These are phyloP conservation scores for Enteromius paludinosus DNA, from an alignment of 2,797 vertebrate species.

Conservation along the genomic window DNA sequence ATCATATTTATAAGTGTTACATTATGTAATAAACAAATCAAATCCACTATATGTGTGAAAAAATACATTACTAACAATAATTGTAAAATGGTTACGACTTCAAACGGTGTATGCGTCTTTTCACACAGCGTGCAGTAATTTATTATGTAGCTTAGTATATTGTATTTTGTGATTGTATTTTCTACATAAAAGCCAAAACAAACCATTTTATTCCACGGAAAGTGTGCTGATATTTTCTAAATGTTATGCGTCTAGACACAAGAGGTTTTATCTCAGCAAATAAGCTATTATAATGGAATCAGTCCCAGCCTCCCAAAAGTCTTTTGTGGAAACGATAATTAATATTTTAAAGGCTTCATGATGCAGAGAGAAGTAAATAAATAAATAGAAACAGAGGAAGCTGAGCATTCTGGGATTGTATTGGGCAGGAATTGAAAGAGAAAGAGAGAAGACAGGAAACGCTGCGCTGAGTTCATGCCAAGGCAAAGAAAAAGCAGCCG, in stretches of 20 bases:
- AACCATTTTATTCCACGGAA: background rate
- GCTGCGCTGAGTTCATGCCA: slow-evolving; percentile 10
- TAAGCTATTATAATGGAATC: slow-evolving; percentile 80
- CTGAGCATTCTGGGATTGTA: slow-evolving; percentile 37
- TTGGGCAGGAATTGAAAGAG: slow-evolving; percentile 23
- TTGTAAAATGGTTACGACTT: background rate
- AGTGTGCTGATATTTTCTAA: background rate
- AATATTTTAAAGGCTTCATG: slow-evolving; percentile 72
- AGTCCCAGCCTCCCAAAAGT: slow-evolving; percentile 71
- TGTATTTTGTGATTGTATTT: slow-evolving; percentile 18
- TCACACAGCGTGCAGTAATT: background rate
- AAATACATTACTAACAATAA: background rate
- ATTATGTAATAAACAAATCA: background rate
- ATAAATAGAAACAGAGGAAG: slow-evolving; percentile 57
- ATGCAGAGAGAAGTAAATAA: slow-evolving; percentile 60
- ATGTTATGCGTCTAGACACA: background rate
- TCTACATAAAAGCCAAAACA: background rate
- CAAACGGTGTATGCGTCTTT: background rate
- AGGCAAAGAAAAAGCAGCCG: slow-evolving; percentile 1
- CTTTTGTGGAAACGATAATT: slow-evolving; percentile 71
- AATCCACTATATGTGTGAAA: background rate
- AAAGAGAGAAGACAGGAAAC: slow-evolving; percentile 26
- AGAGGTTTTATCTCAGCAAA: slow-evolving; percentile 72
- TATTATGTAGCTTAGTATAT: background rate
- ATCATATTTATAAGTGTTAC: background rate